A percentile compares a stretch with the other conserved stretches of the same genome.
These are phyloP conservation scores for Corythucha ciliata DNA, from an alignment of 2,888 invertebrate genomes.

Conservation along the genomic window DNA sequence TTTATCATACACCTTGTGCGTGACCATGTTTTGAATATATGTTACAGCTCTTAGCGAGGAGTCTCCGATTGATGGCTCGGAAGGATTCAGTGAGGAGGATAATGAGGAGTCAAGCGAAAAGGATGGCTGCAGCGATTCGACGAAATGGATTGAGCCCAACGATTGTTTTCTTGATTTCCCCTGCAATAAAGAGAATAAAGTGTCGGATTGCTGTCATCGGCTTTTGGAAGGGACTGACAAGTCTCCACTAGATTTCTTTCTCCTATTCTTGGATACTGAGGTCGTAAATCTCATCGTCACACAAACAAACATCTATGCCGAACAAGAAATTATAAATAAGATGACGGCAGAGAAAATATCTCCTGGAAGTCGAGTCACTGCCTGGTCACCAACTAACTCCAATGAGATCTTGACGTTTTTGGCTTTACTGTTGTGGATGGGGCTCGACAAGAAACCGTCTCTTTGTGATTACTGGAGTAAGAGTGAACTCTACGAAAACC, in stretches of 20 bases:
- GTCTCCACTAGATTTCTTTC: slow-evolving; percentile 4
- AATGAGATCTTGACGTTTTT: not conserved
- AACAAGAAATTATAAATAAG: not conserved
- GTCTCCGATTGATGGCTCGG: no score
- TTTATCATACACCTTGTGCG: no score
- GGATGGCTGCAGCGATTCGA: no score
- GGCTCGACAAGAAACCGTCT: not conserved
- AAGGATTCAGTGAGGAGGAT: no score
- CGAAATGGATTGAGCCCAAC: not conserved
- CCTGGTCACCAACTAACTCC: not conserved
- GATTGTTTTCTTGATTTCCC: not conserved
- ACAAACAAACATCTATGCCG: slow-evolving; percentile 2
- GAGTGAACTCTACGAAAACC: not conserved
- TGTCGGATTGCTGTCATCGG: not conserved
- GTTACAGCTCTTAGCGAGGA: no score
- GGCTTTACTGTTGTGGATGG: slow-evolving; percentile 7
- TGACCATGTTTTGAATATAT: no score
- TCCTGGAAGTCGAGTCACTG: not conserved
- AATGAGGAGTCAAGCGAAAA: no score
- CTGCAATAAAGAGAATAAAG: not conserved
- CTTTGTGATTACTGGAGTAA: not conserved
- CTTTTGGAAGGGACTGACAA: not conserved
- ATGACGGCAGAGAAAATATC: not conserved
- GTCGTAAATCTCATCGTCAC: not conserved
- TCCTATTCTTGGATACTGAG: slow-evolving; percentile 2